These are phyloP conservation scores for Cervus canadensis DNA, from an alignment of 2,113 vertebrate genomes.

Conservation along the genomic window DNA sequence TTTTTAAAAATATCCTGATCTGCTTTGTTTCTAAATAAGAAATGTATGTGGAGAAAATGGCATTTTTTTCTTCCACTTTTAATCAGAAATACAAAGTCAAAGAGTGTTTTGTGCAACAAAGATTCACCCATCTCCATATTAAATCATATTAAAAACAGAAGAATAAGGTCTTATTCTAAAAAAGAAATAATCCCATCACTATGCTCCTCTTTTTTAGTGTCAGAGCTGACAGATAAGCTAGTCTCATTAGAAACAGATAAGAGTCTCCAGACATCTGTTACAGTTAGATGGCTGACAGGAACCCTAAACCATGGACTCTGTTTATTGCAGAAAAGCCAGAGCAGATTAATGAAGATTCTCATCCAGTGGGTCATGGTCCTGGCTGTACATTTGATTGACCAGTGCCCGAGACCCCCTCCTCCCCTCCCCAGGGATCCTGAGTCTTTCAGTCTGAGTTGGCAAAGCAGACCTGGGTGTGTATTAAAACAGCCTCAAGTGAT, in stretches of 20 bases:
- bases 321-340: constrained; percentile 17
- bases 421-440: not conserved
- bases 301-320: not conserved
- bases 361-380: not conserved
- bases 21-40: constrained; percentile 6
- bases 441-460: not conserved
- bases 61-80: constrained; percentile 33
- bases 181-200: constrained; percentile 20
- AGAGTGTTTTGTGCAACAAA: not conserved
- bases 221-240: constrained; percentile 42
- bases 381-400: not conserved
- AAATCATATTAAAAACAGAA: constrained; percentile 27
- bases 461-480: not conserved
- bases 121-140: constrained; percentile 1
- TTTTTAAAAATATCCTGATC: not conserved
- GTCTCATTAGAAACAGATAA: constrained; percentile 35
- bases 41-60: not conserved
- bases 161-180: constrained; percentile 23
- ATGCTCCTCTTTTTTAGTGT: not conserved
- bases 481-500: not conserved
- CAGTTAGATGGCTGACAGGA: not conserved
- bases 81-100: constrained; percentile 2
- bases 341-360: not conserved
- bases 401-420: not conserved
- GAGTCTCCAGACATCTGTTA: constrained; percentile 29